Evolutionary conservation across 2,888 invertebrate species (phyloP).

Genomic region (Plagodis dolabraria): DNA sequence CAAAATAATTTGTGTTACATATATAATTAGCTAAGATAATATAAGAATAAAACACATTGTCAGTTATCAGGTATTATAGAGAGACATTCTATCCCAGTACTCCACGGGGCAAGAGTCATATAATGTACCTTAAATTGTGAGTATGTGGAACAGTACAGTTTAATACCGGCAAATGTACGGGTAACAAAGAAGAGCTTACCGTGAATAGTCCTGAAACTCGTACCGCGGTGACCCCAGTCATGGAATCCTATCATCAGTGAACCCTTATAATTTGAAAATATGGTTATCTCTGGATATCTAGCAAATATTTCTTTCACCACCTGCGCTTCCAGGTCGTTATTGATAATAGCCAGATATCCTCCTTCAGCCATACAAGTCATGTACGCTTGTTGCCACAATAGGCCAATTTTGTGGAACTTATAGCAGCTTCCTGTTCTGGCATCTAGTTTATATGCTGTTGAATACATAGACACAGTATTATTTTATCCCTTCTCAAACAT

Average conservation of each 20-base stretch:
- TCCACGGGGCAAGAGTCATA: no score
- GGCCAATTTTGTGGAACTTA: slow-evolving; percentile 55
- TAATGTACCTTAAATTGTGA: no score
- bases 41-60: no score
- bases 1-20: no score
- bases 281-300: slow-evolving; percentile 25
- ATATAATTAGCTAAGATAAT: no score
- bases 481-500: background rate
- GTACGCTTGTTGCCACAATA: slow-evolving; percentile 52
- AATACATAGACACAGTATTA: background rate
- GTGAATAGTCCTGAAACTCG: slow-evolving; percentile 51
- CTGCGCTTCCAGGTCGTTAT: slow-evolving; percentile 48
- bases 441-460: slow-evolving; percentile 33
- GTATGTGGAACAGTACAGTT: no score
- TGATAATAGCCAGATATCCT: slow-evolving; percentile 54
- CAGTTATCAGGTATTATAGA: no score
- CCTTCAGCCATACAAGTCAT: slow-evolving; percentile 59
- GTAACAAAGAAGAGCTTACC: slow-evolving; percentile 34
- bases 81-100: no score
- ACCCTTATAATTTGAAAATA: slow-evolving; percentile 30
- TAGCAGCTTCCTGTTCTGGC: slow-evolving; percentile 45
- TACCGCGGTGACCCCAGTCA: slow-evolving; percentile 43
- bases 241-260: slow-evolving; percentile 45
- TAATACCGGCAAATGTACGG: no score
- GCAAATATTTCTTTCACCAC: slow-evolving; percentile 43